Base-by-base conservation (phyloP, 2,113 vertebrate species). In the Toxostoma redivivum region DNA sequence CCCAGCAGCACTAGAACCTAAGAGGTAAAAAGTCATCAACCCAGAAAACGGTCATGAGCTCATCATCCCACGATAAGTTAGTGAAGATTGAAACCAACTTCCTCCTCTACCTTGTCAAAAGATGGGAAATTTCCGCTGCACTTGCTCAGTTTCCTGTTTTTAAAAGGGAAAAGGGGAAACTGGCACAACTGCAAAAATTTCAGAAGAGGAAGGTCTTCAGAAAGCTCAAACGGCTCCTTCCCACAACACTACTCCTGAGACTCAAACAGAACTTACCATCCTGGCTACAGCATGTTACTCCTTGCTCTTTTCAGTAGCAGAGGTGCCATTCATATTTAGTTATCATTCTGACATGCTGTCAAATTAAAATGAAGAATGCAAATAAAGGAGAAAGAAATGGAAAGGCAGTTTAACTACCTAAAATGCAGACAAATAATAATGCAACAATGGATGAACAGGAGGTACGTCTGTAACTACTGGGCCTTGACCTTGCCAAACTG, bases 361-460 rank as follows among this genome's bases (percentile, higher is more conserved):
- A 94, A 81, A 74, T 76, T 91, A 92, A 89, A 83, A 54, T 27
- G 14, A 94, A 81, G 65, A 92, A 92, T 21, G 40, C 38, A 91
- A 94, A 89, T 53, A 89, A 67, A 84, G 45, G 28, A 56, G 35
- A 71, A 54, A 65, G n/a, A 91, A 89, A 83, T 18, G 27, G 56
- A 90, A 92, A 83, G 78, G 67, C 65, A 67, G 51, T 85, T 81
- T 65, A 95, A 78, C 44, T 53, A 81, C n/a, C 51, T 45, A 92
- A 93, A 95, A 81, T 17, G 40, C 28, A 76, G 69, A 50, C 47
- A 80, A 88, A 93, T 40, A 33, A 62, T 67, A 93, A 93, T 5
- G 25, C 28, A 79, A 83, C 19, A 83, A 71, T 14, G 31, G 79
- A 90, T 1, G 0, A 85, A 82, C 3, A 20, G 50, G 70, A 76